Percentiles rank a stretch among this genome's conserved stretches.
Conservation (phyloP, 1,140 invertebrate genomes). For the Drosophila melanica region DNA sequence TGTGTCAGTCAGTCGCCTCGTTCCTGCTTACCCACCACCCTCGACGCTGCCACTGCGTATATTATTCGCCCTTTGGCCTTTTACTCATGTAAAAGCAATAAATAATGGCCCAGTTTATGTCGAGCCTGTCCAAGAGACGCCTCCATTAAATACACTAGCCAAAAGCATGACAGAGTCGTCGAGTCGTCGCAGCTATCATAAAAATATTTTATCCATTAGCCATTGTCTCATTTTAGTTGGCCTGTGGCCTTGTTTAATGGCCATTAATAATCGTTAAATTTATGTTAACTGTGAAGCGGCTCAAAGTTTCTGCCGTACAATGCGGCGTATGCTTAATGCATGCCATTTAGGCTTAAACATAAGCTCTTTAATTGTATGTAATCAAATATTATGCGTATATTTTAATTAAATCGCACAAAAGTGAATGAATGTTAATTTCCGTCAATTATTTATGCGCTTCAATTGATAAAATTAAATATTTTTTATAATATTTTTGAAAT, state of each 20-base stretch:
- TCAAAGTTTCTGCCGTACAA: conserved; percentile 31
- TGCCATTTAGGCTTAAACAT: neutral
- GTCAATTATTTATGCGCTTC: conserved; percentile 1
- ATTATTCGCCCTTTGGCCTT: conserved; percentile 54
- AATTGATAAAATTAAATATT: conserved; percentile 4
- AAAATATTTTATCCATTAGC: conserved; percentile 80
- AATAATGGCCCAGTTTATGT: conserved; percentile 72
- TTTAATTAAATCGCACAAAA: conserved; percentile 6
- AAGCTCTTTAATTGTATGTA: conserved; percentile 14
- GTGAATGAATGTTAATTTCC: neutral
- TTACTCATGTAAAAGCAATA: conserved; percentile 73
- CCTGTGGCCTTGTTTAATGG: conserved; percentile 65
- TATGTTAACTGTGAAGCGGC: conserved; percentile 52
- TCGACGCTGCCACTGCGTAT: neutral
- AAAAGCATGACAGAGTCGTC: conserved; percentile 14
- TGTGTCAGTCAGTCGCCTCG: conserved; percentile 25
- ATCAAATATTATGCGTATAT: conserved; percentile 1
- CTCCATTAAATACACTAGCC: conserved; percentile 23
- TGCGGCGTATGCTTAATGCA: conserved; percentile 44
- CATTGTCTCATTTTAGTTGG: conserved; percentile 51
- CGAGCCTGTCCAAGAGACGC: conserved; percentile 16
- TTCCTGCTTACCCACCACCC: too few species aligned
- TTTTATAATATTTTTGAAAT: neutral
- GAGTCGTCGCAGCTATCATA: conserved; percentile 53
- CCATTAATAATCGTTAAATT: conserved; percentile 78